phyloP scores from a whole-genome alignment of 2,888 invertebrate genomes.

The Drosophila atripex region DNA sequence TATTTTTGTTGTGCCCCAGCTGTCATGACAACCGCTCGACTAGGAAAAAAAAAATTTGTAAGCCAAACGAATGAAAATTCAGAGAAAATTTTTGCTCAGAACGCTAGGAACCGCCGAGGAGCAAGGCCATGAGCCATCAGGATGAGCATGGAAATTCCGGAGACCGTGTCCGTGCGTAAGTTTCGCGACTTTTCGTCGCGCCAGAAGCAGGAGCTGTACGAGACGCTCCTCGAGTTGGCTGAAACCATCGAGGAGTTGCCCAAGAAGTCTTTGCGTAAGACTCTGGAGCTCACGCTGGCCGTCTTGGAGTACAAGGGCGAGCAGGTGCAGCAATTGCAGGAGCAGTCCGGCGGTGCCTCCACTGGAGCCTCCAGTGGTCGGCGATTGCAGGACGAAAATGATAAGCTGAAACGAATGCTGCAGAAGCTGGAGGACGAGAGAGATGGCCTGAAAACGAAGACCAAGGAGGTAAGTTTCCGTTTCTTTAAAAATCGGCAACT shows the following conservation, averaged over 20 bases:
- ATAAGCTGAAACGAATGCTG: constrained; percentile 80
- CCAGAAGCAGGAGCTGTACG: constrained; percentile 81
- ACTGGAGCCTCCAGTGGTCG: constrained; percentile 45
- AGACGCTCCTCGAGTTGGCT: constrained; percentile 73
- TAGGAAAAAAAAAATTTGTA: constrained; percentile 14
- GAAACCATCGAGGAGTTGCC: constrained; percentile 80
- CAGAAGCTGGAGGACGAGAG: constrained; percentile 81
- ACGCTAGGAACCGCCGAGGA: constrained; percentile 54
- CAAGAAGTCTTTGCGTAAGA: constrained; percentile 80
- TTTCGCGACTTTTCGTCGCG: constrained; percentile 74
- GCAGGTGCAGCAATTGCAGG: constrained; percentile 67
- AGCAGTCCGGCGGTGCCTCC: constrained; percentile 37
- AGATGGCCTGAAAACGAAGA: constrained; percentile 69
- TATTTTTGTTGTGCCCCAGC: constrained; percentile 57
- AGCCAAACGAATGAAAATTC: constrained; percentile 32
- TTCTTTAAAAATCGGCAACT: neutral
- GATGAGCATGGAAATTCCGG: constrained; percentile 75
- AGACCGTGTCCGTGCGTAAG: constrained; percentile 78
- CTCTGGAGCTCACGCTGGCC: constrained; percentile 79
- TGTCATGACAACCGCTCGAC: constrained; percentile 67
- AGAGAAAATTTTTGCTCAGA: constrained; percentile 59
- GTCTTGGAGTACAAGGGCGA: constrained; percentile 81
- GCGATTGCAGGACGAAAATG: constrained; percentile 80
- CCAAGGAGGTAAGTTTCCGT: constrained; percentile 69
- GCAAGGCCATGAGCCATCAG: constrained; percentile 59